These are phyloP conservation scores for Macaca nemestrina DNA, from an alignment of 2,113 vertebrate genomes.

Conservation along the genomic window DNA sequence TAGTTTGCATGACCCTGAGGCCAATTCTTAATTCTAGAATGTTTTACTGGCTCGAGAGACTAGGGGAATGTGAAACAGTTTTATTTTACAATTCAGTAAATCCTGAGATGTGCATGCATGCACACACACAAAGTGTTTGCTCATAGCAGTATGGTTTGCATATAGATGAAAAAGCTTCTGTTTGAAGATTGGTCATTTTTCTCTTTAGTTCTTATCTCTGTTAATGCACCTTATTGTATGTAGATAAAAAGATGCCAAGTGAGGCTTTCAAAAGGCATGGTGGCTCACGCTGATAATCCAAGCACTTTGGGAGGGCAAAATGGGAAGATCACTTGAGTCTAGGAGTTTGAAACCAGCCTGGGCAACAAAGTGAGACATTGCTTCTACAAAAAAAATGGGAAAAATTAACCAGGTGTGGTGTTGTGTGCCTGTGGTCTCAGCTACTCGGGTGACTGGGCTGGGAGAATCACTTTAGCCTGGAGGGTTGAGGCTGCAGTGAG, in stretches of 20 bases:
- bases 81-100: not conserved
- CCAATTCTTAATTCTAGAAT: not conserved
- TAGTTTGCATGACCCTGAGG: not conserved
- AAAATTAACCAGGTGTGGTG: no score
- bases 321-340: no score
- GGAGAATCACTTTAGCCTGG: no score
- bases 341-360: no score
- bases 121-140: not conserved
- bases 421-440: no score
- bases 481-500: no score
- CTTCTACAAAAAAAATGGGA: no score
- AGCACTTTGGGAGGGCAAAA: no score
- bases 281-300: no score
- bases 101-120: not conserved
- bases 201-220: not conserved
- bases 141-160: not conserved
- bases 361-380: no score
- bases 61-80: not conserved
- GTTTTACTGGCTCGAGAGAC: not conserved
- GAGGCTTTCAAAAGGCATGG: no score
- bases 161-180: not conserved
- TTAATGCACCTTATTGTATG: not conserved
- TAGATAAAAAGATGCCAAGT: not conserved
- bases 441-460: no score
- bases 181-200: slow-evolving; percentile 5